phyloP scores from a whole-genome alignment of 1,140 invertebrate genomes.

The Leguminivora glycinivorella region DNA sequence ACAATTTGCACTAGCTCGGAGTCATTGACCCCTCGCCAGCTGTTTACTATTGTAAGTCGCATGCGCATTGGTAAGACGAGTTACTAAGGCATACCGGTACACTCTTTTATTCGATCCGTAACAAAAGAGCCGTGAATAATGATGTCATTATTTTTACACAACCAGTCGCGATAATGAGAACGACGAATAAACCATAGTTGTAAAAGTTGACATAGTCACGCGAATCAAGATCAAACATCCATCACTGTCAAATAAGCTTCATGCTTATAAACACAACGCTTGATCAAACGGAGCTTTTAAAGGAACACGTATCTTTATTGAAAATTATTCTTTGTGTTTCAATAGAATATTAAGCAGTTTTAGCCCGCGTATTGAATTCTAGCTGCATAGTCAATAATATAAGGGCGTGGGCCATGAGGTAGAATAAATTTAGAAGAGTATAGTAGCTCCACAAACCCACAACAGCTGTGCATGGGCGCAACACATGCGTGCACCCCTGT shows the following conservation, averaged over 20 bases:
- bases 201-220: slow-evolving; percentile 4
- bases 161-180: slow-evolving; percentile 47
- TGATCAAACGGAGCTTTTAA: slow-evolving; percentile 19
- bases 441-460: slow-evolving; percentile 61
- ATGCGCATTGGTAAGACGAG: slow-evolving; percentile 60
- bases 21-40: slow-evolving; percentile 72
- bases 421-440: slow-evolving; percentile 75
- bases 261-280: not conserved
- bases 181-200: slow-evolving; percentile 50
- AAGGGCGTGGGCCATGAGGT: slow-evolving; percentile 72
- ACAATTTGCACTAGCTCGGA: slow-evolving; percentile 70
- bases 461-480: slow-evolving; percentile 68
- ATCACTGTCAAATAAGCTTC: slow-evolving; percentile 12
- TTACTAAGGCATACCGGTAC: slow-evolving; percentile 66
- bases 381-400: slow-evolving; percentile 37
- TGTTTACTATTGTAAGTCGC: slow-evolving; percentile 68
- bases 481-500: slow-evolving; percentile 35
- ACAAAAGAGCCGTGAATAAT: slow-evolving; percentile 74
- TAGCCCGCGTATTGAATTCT: slow-evolving; percentile 53
- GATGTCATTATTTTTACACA: slow-evolving; percentile 65
- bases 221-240: slow-evolving; percentile 16
- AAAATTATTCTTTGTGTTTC: slow-evolving; percentile 41
- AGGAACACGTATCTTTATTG: slow-evolving; percentile 31
- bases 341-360: slow-evolving; percentile 60
- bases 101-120: slow-evolving; percentile 61